A percentile compares a stretch with the other conserved stretches of the same genome.
Evolutionary conservation across 2,797 vertebrate species (phyloP).

Genomic region (Enteromius mattozi): DNA sequence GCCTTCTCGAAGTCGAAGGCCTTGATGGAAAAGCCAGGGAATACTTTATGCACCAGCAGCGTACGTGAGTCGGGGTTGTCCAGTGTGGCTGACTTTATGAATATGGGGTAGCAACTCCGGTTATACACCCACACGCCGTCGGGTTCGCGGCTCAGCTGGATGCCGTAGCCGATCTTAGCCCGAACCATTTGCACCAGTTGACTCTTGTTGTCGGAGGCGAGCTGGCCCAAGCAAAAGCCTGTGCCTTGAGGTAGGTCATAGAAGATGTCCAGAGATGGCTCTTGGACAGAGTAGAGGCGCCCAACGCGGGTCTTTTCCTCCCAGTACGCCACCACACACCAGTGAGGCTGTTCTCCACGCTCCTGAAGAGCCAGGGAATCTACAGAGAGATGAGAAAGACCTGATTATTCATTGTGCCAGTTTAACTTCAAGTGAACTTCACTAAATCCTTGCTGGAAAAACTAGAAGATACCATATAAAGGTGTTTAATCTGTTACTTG

Average conservation of each 20-base stretch:
- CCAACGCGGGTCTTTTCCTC: slow-evolving; percentile 97
- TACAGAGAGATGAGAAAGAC: slow-evolving; percentile 62
- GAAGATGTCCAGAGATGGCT: slow-evolving; percentile 98
- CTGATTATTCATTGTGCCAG: neutral
- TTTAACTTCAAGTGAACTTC: neutral
- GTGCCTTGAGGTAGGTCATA: slow-evolving; percentile 99
- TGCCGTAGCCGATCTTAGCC: slow-evolving; percentile 95
- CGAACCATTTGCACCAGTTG: slow-evolving; percentile 96
- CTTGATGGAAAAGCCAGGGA: slow-evolving; percentile 98
- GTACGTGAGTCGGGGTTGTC: slow-evolving; percentile 97
- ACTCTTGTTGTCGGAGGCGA: slow-evolving; percentile 95
- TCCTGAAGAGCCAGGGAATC: slow-evolving; percentile 94
- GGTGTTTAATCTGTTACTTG: neutral
- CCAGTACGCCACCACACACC: slow-evolving; percentile 99
- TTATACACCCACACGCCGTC: slow-evolving; percentile 99
- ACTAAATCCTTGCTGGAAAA: neutral
- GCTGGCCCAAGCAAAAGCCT: slow-evolving; percentile 97
- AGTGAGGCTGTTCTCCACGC: slow-evolving; percentile 91
- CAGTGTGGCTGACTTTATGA: slow-evolving; percentile 99
- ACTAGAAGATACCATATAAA: neutral
- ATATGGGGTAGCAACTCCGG: slow-evolving; percentile 98
- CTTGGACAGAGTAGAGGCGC: slow-evolving; percentile 97
- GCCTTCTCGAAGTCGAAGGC: slow-evolving; percentile 99
- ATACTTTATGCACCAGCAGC: slow-evolving; percentile 96
- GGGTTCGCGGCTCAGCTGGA: slow-evolving; percentile 94